These are phyloP conservation scores for Autographa pulchrina DNA, from an alignment of 2,888 invertebrate genomes.

Conservation along the genomic window DNA sequence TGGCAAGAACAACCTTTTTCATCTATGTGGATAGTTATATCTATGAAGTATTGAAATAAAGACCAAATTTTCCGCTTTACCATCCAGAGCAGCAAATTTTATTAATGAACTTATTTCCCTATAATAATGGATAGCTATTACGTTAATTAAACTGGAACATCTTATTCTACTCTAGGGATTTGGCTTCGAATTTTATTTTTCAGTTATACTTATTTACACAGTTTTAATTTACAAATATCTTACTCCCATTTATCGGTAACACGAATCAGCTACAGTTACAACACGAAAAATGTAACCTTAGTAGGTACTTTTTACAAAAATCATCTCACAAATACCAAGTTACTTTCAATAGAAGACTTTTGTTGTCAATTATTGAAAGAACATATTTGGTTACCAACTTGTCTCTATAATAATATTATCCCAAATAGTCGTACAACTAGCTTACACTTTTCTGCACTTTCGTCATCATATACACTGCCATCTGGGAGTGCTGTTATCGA, in stretches of 20 bases:
- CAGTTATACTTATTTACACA: conserved; percentile 56
- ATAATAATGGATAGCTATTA: conserved; percentile 29
- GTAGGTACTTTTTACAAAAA: conserved; percentile 47
- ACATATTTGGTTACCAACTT: background rate
- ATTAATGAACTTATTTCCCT: conserved; percentile 23
- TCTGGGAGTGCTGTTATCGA: background rate
- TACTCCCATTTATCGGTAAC: conserved; percentile 52
- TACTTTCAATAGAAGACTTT: conserved; percentile 24
- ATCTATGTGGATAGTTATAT: background rate
- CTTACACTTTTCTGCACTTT: conserved; percentile 31
- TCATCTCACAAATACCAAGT: conserved; percentile 28
- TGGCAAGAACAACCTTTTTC: background rate
- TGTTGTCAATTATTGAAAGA: background rate
- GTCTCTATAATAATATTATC: background rate
- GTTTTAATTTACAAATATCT: conserved; percentile 58
- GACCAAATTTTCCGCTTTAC: background rate
- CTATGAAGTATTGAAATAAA: background rate
- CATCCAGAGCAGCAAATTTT: conserved; percentile 15
- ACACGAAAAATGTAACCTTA: conserved; percentile 34
- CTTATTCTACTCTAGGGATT: conserved; percentile 52
- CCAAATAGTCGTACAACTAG: conserved; percentile 30
- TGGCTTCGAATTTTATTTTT: conserved; percentile 48
- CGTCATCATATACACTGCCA: background rate
- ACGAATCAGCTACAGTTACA: conserved; percentile 47
- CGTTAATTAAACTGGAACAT: conserved; percentile 40